Conservation (phyloP, 2,113 vertebrate species). For the Aldabrachelys gigantea region DNA sequence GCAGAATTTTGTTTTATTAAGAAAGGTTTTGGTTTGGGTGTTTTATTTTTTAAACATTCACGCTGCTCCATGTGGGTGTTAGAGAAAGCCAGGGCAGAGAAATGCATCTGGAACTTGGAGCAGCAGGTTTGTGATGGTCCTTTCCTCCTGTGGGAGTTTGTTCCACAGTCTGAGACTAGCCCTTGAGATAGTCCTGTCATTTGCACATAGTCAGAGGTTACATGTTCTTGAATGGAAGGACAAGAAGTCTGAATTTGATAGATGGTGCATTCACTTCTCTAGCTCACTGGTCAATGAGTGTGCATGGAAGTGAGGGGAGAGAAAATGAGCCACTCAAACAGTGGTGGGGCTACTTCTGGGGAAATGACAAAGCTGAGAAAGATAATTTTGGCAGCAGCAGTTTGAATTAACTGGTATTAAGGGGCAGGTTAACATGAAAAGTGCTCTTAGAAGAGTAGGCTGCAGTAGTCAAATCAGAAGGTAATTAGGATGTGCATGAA, state of each 20-base stretch:
- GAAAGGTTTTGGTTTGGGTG: background rate
- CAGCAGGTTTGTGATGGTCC: background rate
- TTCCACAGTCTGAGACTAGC: background rate
- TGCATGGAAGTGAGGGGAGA: background rate
- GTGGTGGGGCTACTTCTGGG: background rate
- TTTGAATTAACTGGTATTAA: background rate
- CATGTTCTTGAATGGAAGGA: accelerated
- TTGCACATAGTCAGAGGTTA: accelerated
- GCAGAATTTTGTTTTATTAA: background rate
- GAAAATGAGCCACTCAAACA: background rate
- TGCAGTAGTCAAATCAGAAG: background rate
- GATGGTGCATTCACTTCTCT: background rate
- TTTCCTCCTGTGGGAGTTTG: background rate
- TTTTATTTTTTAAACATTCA: background rate
- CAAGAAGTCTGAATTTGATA: background rate
- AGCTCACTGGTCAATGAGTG: background rate
- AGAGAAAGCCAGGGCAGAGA: background rate
- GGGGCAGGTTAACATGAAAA: background rate
- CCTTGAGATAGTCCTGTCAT: background rate
- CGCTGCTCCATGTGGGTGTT: background rate
- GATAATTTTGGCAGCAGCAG: background rate
- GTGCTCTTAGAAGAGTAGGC: background rate
- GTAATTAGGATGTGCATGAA: background rate
- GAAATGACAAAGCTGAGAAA: background rate
- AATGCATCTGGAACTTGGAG: background rate